Percentiles rank a stretch among this genome's conserved stretches.
phyloP scores from a whole-genome alignment of 2,888 invertebrate genomes.

The Nephrotoma appendiculata region DNA sequence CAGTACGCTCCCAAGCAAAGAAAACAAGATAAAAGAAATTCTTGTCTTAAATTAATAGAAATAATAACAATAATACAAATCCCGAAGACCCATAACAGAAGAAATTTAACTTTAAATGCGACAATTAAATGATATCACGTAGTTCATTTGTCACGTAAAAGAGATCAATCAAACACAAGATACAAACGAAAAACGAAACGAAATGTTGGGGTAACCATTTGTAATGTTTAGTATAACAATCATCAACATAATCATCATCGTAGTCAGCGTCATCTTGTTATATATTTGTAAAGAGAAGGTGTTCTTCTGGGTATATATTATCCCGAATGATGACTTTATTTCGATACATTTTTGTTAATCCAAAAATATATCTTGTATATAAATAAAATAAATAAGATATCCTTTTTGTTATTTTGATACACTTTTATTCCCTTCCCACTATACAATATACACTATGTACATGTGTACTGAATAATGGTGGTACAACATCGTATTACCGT shows the following conservation, averaged over 20 bases:
- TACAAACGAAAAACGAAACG: background rate
- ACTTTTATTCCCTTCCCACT: background rate
- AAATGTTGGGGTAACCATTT: background rate
- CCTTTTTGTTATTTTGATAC: background rate
- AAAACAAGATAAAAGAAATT: background rate
- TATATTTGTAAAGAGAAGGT: background rate
- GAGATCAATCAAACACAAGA: slow-evolving; percentile 1
- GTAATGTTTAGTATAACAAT: background rate
- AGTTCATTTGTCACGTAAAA: slow-evolving; percentile 3
- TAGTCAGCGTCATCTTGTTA: background rate
- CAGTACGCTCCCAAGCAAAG: background rate
- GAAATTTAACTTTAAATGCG: background rate
- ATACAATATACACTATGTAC: background rate
- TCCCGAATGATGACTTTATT: background rate
- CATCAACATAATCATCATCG: background rate
- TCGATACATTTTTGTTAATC: background rate
- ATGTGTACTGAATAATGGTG: background rate
- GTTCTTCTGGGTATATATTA: background rate
- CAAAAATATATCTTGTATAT: background rate
- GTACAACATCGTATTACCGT: background rate
- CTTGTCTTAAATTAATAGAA: background rate
- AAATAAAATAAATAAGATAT: background rate
- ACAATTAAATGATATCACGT: slow-evolving; percentile 4
- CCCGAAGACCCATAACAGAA: background rate
- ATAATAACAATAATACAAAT: background rate